phyloP scores from a whole-genome alignment of 2,888 invertebrate species.

The Chymomyza amoena region DNA sequence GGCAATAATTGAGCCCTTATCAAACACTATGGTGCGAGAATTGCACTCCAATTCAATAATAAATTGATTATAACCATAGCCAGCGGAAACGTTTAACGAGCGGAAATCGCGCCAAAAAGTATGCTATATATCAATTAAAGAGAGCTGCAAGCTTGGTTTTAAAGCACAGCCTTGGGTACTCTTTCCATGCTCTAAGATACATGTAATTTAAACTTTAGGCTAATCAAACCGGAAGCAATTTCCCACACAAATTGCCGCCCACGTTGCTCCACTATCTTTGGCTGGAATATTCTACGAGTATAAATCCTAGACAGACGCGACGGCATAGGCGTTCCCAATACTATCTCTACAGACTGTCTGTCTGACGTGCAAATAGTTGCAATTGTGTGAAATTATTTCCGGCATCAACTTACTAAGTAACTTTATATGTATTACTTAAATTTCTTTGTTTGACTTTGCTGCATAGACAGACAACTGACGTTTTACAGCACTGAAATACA shows the following conservation, averaged over 20 bases:
- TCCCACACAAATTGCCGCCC: conserved; percentile 46
- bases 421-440: conserved; percentile 39
- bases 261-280: not conserved
- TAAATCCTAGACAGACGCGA: not conserved
- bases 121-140: not conserved
- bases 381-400: conserved; percentile 61
- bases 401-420: conserved; percentile 32
- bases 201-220: conserved; percentile 17
- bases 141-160: not conserved
- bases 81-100: conserved; percentile 12
- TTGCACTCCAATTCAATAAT: conserved; percentile 15
- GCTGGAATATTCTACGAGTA: not conserved
- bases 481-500: conserved; percentile 17
- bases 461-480: conserved; percentile 49
- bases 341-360: not conserved
- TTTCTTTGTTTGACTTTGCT: conserved; percentile 47
- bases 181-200: not conserved
- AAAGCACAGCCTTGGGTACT: not conserved
- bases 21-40: not conserved
- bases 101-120: not conserved
- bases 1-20: conserved; percentile 12
- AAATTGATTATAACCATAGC: conserved; percentile 32
- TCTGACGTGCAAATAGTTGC: conserved; percentile 63
- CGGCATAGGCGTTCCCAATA: not conserved
- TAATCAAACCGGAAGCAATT: conserved; percentile 55